Conservation (phyloP, 1,140 invertebrate genomes). For the Macrostomum lignano region DNA sequence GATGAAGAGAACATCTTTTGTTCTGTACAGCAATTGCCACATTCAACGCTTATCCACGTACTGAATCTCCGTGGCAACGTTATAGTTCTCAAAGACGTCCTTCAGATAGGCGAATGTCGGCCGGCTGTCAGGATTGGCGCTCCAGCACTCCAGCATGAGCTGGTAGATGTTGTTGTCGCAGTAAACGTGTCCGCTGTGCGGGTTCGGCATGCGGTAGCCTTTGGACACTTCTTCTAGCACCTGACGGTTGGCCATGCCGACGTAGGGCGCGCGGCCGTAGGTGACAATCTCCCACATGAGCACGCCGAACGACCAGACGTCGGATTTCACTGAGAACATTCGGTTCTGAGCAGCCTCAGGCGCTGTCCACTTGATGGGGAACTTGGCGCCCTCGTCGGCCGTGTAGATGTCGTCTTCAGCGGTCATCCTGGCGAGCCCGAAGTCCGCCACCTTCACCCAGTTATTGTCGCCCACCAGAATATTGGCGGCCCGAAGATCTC, state of each 20-base stretch:
- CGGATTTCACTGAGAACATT: no score
- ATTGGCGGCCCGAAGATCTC: conserved; percentile 26
- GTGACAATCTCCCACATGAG: no score
- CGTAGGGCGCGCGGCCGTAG: no score
- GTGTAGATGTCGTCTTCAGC: conserved; percentile 92
- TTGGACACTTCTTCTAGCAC: conserved; percentile 81
- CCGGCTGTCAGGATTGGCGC: conserved; percentile 49
- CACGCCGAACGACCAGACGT: no score
- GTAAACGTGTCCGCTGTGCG: conserved; percentile 13
- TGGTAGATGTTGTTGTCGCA: conserved; percentile 59
- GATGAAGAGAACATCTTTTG: no score
- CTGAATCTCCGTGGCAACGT: conserved; percentile 66
- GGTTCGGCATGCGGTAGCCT: conserved; percentile 71
- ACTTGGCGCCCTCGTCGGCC: conserved; percentile 64
- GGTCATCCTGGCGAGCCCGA: conserved; percentile 58
- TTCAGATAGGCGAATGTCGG: conserved; percentile 93
- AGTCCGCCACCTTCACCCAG: conserved; percentile 62
- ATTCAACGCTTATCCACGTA: conserved; percentile 28
- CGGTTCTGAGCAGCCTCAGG: no score
- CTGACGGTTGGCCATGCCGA: conserved; percentile 45
- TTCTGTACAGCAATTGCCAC: no score
- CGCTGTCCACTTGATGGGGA: no score
- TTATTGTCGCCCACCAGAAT: conserved; percentile 80
- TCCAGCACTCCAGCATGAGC: conserved; percentile 29
- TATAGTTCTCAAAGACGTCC: conserved; percentile 86